A percentile compares a stretch with the other conserved stretches of the same genome.
Evolutionary conservation across 2,888 invertebrate genomes (phyloP).

Genomic region (Mythimna loreyi): DNA sequence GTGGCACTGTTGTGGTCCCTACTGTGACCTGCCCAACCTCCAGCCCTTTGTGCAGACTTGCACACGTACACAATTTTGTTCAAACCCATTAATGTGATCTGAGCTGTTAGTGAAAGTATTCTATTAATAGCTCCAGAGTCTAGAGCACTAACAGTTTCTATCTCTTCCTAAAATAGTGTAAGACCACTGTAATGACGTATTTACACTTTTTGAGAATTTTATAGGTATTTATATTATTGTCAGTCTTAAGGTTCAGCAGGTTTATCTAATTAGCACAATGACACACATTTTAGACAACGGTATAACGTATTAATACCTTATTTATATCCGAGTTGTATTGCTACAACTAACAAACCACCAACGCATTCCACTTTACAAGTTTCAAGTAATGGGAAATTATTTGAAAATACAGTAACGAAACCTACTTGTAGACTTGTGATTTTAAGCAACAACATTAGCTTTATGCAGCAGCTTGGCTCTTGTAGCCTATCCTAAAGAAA

Average conservation of each 20-base stretch:
- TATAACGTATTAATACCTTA: not conserved
- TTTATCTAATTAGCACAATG: not conserved
- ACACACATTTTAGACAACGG: not conserved
- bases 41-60: slow-evolving; percentile 28
- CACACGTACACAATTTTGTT: slow-evolving; percentile 10
- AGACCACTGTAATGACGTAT: too few species aligned
- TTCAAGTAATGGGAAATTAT: not conserved
- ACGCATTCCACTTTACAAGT: not conserved
- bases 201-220: not conserved
- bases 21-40: not conserved
- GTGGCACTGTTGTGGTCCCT: slow-evolving; percentile 30
- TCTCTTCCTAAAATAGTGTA: too few species aligned
- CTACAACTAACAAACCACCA: not conserved
- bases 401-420: not conserved
- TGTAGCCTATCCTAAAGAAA: not conserved
- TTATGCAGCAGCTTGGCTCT: not conserved
- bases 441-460: not conserved
- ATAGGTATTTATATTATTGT: too few species aligned
- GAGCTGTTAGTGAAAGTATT: not conserved
- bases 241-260: not conserved
- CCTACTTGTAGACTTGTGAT: not conserved
- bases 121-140: not conserved
- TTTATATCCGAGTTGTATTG: not conserved
- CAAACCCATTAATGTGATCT: not conserved
- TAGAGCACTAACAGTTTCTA: too few species aligned